Percentiles rank a stretch among this genome's conserved stretches.
Conservation (phyloP, 2,797 vertebrate genomes). For the Pteropus rufus region DNA sequence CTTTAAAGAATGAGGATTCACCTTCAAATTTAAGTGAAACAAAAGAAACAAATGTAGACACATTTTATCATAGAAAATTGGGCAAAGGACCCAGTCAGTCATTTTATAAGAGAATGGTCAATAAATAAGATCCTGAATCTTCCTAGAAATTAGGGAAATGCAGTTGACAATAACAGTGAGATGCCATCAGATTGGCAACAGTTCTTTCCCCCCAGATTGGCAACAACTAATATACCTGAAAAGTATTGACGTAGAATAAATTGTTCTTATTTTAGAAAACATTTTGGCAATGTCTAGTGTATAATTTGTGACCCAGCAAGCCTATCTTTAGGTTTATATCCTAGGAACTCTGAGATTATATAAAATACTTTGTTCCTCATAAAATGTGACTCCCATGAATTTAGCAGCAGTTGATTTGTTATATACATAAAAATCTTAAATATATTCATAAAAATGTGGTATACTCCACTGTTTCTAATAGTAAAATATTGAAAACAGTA, state of each 20-base stretch:
- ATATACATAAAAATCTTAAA: not conserved
- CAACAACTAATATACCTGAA: not conserved
- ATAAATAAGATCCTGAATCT: not conserved
- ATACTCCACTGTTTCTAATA: not conserved
- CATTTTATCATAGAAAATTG: constrained; percentile 33
- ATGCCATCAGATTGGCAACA: not conserved
- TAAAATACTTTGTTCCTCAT: not conserved
- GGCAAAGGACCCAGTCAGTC: not conserved
- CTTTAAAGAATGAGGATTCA: constrained; percentile 1
- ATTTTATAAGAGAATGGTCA: constrained; percentile 31
- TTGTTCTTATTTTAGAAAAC: constrained; percentile 3
- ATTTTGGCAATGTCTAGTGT: not conserved
- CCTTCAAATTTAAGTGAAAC: constrained; percentile 35
- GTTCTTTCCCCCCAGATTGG: not conserved
- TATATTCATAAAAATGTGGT: not conserved
- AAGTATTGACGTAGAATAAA: constrained; percentile 21
- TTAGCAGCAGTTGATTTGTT: constrained; percentile 15
- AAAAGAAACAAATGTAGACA: not conserved
- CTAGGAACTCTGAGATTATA: not conserved
- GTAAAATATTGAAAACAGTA: not conserved
- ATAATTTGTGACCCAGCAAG: not conserved
- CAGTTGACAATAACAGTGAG: not conserved
- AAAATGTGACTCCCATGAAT: not conserved
- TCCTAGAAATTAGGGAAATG: not conserved
- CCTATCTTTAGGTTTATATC: not conserved